These are phyloP conservation scores for Pomatorhinus ruficollis DNA, from an alignment of 2,113 vertebrate species.

Conservation along the genomic window DNA sequence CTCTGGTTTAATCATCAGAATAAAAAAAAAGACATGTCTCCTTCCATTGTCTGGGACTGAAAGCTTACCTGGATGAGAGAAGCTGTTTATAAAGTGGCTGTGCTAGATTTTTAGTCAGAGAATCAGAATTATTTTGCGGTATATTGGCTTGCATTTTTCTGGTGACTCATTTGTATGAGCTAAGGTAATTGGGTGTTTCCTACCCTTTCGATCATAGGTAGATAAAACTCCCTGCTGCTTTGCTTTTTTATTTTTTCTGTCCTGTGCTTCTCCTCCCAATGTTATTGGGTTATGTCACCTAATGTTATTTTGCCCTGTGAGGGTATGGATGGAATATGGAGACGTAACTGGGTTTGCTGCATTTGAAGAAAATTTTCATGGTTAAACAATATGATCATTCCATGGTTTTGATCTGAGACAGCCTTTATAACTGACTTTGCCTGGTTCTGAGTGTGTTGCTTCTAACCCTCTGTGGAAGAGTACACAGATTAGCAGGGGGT, in stretches of 20 bases:
- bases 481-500: background rate
- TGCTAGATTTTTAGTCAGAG: background rate
- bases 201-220: background rate
- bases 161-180: background rate
- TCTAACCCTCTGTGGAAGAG: background rate
- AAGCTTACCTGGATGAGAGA: background rate
- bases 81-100: background rate
- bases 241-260: background rate
- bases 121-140: background rate
- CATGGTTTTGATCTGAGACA: background rate
- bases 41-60: background rate
- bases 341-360: background rate
- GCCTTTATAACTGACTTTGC: background rate
- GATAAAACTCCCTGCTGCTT: background rate
- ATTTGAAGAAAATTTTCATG: background rate
- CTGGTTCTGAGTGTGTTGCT: background rate
- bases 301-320: background rate
- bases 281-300: background rate
- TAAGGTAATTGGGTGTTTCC: background rate
- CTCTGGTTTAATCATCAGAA: constrained; percentile 27
- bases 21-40: background rate
- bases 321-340: background rate
- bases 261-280: background rate
- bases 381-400: background rate
- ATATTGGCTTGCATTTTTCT: background rate